Percentiles rank a stretch among this genome's conserved stretches.
These are phyloP conservation scores for Gavialis gangeticus DNA, from an alignment of 2,113 vertebrate species.

Conservation along the genomic window DNA sequence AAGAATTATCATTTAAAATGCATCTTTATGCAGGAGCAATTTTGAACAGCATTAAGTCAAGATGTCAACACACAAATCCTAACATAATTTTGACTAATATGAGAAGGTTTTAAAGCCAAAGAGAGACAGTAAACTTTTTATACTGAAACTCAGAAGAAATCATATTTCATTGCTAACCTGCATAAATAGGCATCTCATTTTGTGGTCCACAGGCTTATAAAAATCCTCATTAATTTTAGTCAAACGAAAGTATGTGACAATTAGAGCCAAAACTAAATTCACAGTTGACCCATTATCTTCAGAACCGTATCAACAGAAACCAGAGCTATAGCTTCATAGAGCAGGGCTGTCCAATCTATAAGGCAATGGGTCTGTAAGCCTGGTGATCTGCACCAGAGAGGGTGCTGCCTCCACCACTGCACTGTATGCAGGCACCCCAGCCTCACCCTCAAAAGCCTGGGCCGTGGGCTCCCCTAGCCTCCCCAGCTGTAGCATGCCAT, in stretches of 20 bases:
- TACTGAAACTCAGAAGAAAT: not conserved
- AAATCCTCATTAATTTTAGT: constrained; percentile 8
- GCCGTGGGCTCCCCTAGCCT: too few relatives aligned
- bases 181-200: not conserved
- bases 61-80: not conserved
- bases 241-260: not conserved
- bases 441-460: too few relatives aligned
- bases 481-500: too few relatives aligned
- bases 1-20: not conserved
- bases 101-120: not conserved
- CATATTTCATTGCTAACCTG: not conserved
- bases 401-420: too few relatives aligned
- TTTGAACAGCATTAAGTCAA: not conserved
- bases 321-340: not conserved
- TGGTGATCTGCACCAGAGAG: too few relatives aligned
- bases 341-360: too few relatives aligned
- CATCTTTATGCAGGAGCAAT: not conserved
- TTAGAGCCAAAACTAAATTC: not conserved
- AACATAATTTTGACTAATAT: not conserved
- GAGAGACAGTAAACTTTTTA: not conserved
- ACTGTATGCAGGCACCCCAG: too few relatives aligned
- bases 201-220: not conserved
- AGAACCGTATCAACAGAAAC: constrained; percentile 6
- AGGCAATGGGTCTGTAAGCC: too few relatives aligned
- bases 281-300: constrained; percentile 17